phyloP scores from a whole-genome alignment of 2,797 vertebrate species.

The Sparidentex hasta region DNA sequence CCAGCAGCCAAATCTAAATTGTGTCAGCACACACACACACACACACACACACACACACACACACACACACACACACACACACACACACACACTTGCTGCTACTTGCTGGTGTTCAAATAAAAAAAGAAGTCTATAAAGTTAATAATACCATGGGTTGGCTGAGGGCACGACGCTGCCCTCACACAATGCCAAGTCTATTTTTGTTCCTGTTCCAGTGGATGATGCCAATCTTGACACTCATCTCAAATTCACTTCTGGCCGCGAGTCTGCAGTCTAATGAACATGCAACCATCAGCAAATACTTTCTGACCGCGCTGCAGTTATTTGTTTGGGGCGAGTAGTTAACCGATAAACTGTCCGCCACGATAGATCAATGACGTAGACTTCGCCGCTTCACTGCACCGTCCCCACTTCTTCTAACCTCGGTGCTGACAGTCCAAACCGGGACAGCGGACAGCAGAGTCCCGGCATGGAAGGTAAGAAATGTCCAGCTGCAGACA shows the following conservation, averaged over 20 bases:
- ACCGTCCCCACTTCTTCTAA: constrained; percentile 14
- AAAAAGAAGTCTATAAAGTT: constrained; percentile 10
- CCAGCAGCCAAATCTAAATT: constrained; percentile 20
- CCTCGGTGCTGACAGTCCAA: constrained; percentile 20
- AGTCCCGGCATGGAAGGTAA: too few relatives aligned
- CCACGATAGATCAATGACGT: not conserved
- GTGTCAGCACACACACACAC: constrained; percentile 6
- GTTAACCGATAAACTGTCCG: not conserved
- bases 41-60: constrained; percentile 17
- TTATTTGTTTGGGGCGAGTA: constrained; percentile 10
- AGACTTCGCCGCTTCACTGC: not conserved
- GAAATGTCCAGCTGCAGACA: too few relatives aligned
- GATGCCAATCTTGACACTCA: constrained; percentile 28
- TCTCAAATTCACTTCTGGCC: constrained; percentile 38
- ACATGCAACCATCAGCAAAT: constrained; percentile 37
- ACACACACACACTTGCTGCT: constrained; percentile 6
- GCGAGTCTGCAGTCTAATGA: not conserved
- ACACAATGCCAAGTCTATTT: constrained; percentile 10
- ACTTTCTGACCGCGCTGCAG: constrained; percentile 2
- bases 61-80: constrained; percentile 19
- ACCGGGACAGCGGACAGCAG: constrained; percentile 20
- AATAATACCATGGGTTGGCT: constrained; percentile 19
- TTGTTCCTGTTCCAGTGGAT: constrained; percentile 37
- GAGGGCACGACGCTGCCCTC: not conserved
- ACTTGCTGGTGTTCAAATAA: constrained; percentile 13